phyloP scores from a whole-genome alignment of 92 coral and sea anemone species.

The Pocillopora grandis region DNA sequence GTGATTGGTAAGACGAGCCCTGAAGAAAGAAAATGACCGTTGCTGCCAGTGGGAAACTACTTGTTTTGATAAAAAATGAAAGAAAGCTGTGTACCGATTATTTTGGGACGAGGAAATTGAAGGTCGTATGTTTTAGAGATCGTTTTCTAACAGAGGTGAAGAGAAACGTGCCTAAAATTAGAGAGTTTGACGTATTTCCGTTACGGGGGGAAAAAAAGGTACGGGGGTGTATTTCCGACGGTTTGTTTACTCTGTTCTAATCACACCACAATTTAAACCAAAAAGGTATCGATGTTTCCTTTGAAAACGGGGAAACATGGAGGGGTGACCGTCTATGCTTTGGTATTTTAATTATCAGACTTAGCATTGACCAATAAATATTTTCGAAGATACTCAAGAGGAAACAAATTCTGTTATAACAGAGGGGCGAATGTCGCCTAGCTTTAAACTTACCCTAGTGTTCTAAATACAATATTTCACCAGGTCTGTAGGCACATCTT shows the following conservation, averaged over 20 bases:
- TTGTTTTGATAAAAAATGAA: no score
- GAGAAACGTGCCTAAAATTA: constrained; percentile 24
- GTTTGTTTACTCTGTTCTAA: constrained; percentile 6
- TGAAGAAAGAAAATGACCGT: no score
- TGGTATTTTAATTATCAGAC: not conserved
- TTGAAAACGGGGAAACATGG: constrained; percentile 37
- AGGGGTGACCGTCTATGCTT: constrained; percentile 13
- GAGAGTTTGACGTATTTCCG: constrained; percentile 64
- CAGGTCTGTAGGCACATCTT: no score
- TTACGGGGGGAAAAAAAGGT: constrained; percentile 8
- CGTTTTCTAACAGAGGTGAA: not conserved
- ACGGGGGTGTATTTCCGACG: constrained; percentile 42
- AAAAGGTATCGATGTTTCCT: constrained; percentile 20
- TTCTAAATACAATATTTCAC: no score
- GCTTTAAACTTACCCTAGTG: no score
- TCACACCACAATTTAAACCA: not conserved
- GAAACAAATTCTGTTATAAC: not conserved
- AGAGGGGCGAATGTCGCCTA: not conserved
- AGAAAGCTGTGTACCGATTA: not conserved
- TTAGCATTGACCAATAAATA: not conserved
- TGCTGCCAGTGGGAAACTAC: no score
- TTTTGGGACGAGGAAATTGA: constrained; percentile 29
- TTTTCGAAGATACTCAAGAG: not conserved
- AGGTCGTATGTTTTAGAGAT: not conserved
- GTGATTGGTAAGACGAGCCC: no score